Base-by-base conservation (phyloP, 2,113 vertebrate genomes). In the Hippolais icterina region DNA sequence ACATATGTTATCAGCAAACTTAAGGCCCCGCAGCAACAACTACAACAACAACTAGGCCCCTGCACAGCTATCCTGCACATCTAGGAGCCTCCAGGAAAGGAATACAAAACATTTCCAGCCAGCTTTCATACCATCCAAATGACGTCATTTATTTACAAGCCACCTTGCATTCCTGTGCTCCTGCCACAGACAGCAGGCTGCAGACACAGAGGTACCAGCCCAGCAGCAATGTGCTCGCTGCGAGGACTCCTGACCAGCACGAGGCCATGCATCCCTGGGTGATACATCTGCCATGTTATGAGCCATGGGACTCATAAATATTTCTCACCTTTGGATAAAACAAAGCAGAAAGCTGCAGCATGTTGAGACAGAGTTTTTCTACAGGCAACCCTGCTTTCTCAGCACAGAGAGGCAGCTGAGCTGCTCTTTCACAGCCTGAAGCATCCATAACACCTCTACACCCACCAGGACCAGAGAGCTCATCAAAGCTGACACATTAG, bases 81-180 rank as follows among this genome's bases (percentile, higher is more conserved):
- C 42, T 53, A 91, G 74, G 21, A 92, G 91, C 83, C 90, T 88
- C 90, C 76, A 95, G 94, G 93, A 97, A 95, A 95, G 31, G 80
- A 95, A 94, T 39, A 93, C 66, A 83, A 94, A 97, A 37, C 81
- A 94, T 94, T 83, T 94, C 70, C 91, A 87, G 59, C 28, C 80
- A 96, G 70, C 53, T 90, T 91, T 92, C 83, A 49, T 86, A 76
- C 56, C 87, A 59, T 76, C 60, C 61, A 85, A 95, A 69, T 94
- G 95, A 95, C 81, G 92, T 74, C 33, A 95, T 94, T 97, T 94
- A 95, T 95, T 95, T 95, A 82, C 60, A 94, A 95, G 63, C 86
- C 68, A 92, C 53, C 85, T 66, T 68, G 72, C 89, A 69, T 95
- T 89, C 88, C 49, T 68, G 79, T 39, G 37, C 24, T 71, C 78